Evolutionary conservation across 2,113 vertebrate genomes (phyloP).

Genomic region (Anoplopoma fimbria): DNA sequence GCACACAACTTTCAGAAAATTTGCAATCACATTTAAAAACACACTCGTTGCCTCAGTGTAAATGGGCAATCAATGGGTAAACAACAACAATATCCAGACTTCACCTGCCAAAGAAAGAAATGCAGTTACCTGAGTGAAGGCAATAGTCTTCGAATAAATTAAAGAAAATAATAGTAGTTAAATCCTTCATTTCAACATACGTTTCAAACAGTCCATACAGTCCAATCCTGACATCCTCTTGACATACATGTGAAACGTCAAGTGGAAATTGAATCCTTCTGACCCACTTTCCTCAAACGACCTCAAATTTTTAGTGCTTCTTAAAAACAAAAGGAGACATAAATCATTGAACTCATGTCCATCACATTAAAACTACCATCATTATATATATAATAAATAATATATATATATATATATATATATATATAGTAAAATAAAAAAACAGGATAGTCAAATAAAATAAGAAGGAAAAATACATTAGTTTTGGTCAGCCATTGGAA

Average conservation of each 20-base stretch:
- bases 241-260: background rate
- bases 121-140: conserved; percentile 5
- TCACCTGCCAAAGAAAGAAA: conserved; percentile 33
- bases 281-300: background rate
- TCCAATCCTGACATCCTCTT: background rate
- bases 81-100: background rate
- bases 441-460: conserved; percentile 5
- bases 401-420: background rate
- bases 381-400: background rate
- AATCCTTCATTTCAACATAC: conserved; percentile 6
- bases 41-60: background rate
- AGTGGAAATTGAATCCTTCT: background rate
- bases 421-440: background rate
- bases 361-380: background rate
- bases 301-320: background rate
- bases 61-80: background rate
- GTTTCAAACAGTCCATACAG: background rate
- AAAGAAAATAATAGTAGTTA: background rate
- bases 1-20: background rate
- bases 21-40: conserved; percentile 1
- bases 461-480: conserved; percentile 37
- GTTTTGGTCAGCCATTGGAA: conserved; percentile 27
- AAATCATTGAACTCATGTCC: background rate
- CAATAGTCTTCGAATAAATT: background rate
- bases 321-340: conserved; percentile 8